Base-by-base conservation (phyloP, 2,888 invertebrate genomes). In the Camponotus fellah region DNA sequence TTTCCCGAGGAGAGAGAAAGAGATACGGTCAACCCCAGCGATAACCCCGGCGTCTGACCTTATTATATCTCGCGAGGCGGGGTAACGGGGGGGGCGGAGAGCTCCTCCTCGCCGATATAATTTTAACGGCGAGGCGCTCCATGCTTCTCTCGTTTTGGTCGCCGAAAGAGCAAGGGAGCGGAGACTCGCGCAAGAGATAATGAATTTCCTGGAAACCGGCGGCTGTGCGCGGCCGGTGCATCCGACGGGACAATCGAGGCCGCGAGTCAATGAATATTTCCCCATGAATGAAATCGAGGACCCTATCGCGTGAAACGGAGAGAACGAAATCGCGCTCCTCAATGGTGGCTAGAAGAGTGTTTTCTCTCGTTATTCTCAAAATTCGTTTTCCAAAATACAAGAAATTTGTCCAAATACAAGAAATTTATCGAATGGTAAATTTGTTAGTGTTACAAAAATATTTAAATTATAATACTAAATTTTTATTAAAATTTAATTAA, bases 1-100 rank as follows among this genome's bases (percentile, higher is more conserved):
- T 91, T 88, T 91, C 91, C 85, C 91, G 58, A 58, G 21, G 32
- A 71, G 71, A 80, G 71, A 80, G 60, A 60, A 58, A 82, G 84
- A 90, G 91, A 92, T 92, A 91, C 87, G 92, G 89, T 92, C 90
- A 77, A 92, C 91, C 90, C 88, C 82, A 72, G 83, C 88, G 93
- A 93, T 93, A 93, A 93, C 93, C 93, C 86, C 89, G 84, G 71
- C 88, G 93, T 93, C 93, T 93, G 93, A 93, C 93, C 93, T 93
- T 93, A 93, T 93, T 93, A 93, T 93, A 93, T 93, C 93, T 92
- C 90, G 90, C 87, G 88, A 80, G 60, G 65, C 80, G 46, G 21
- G n/a, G 56, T 0, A 17, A 10, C 46, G 8, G 62, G 26, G 62
- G 26, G n/a, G n/a, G 68, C 43, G 65, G 43, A 72, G 64, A 32